Evolutionary conservation across 2,113 vertebrate genomes (phyloP).

Genomic region (Dicrurus megarhynchus): DNA sequence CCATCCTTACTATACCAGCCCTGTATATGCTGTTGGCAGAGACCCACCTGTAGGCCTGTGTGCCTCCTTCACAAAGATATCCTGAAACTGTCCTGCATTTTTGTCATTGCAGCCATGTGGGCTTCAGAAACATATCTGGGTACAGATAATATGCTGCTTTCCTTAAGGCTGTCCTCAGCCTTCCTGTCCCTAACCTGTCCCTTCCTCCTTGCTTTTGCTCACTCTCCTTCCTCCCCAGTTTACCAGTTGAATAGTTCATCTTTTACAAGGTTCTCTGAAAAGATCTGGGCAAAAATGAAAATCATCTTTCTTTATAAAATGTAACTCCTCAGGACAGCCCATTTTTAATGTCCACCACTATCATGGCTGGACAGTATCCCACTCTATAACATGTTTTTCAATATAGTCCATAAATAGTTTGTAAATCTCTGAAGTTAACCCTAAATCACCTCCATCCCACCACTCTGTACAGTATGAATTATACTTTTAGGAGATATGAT

Average conservation of each 20-base stretch:
- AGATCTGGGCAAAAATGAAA: neutral
- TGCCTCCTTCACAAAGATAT: neutral
- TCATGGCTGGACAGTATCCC: fast-evolving
- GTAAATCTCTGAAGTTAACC: neutral
- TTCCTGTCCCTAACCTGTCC: neutral
- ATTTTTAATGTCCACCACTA: neutral
- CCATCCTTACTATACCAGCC: neutral
- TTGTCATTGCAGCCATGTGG: neutral
- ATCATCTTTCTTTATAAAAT: neutral
- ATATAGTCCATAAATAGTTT: neutral
- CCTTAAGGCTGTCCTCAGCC: neutral
- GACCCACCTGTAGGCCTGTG: neutral
- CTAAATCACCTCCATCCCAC: neutral
- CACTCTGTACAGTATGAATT: neutral
- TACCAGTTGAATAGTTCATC: neutral
- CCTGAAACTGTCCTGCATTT: neutral
- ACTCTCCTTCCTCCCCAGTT: neutral
- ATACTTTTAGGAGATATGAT: neutral
- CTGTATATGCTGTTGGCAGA: neutral
- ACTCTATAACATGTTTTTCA: neutral
- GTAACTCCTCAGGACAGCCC: neutral
- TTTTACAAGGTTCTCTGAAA: neutral
- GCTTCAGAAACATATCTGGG: neutral
- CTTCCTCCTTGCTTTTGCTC: neutral
- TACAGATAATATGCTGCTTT: neutral